Base-by-base conservation (phyloP, 2,113 vertebrate species). In the Sinocyclocheilus rhinocerous region DNA sequence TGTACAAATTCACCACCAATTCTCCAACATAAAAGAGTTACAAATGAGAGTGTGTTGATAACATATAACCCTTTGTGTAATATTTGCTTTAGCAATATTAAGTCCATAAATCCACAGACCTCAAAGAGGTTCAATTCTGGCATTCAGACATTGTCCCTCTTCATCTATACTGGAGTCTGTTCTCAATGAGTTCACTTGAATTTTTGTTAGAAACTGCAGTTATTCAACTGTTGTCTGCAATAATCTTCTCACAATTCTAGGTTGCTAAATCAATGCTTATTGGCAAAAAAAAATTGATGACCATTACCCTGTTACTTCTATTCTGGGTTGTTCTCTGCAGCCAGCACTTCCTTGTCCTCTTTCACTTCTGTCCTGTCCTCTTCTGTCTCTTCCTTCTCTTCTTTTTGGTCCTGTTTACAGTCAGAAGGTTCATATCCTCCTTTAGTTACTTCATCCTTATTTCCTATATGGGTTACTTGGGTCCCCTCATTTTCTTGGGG, bases 361-460 rank as follows among this genome's bases (percentile, higher is more conserved):
- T 65, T 39, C 52, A 85, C 84, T 22, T 82, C 83, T 15, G 10
- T 72, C 29, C 29, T 29, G 26, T 86, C 67, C 67, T 87, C 88
- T 22, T 70, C 29, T 39, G 61, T 20, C 42, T 12, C 87, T 26
- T 76, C 72, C 73, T 88, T 87, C 16, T 85, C 67, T 81, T 89
- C 79, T 42, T 45, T 77, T 55, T 50, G 48, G 22, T 13, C 76
- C 84, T 78, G 78, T 82, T 87, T 80, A 24, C 15, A 86, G 22
- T 72, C 81, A 83, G 26, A 83, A 36, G 63, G 83, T 26, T 84
- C 80, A 84, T 59, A 72, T 65, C 90, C 83, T 59, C 29, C 52
- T 9, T 50, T 10, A 67, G 22, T 29, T 45, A 20, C 63, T 29
- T 72, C 45, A 45, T 33, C 48, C 8, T 42, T 42, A 20, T 39